phyloP scores from a whole-genome alignment of 2,797 vertebrate genomes.

The Benthosema pterotum region DNA sequence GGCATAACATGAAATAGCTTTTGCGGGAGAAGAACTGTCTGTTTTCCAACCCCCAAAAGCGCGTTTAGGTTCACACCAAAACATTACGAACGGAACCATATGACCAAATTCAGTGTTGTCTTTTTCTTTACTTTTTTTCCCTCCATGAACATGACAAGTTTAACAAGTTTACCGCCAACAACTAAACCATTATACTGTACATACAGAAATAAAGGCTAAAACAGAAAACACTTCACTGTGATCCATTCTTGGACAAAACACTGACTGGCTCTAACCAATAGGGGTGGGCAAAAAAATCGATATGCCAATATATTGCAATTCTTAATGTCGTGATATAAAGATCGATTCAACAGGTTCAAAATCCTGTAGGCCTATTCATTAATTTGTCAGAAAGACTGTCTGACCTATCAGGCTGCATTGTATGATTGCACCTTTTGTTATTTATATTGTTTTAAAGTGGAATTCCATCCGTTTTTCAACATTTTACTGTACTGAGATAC shows the following conservation, averaged over 20 bases:
- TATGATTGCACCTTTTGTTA: no score
- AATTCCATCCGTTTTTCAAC: no score
- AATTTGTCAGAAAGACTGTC: no score
- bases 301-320: no score
- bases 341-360: no score
- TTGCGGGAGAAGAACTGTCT: slow-evolving; percentile 49
- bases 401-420: no score
- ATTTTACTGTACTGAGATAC: no score
- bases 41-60: slow-evolving; percentile 66
- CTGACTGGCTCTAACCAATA: no score
- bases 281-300: no score
- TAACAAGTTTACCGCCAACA: slow-evolving; percentile 47
- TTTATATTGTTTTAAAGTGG: no score
- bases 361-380: no score
- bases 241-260: slow-evolving; percentile 53
- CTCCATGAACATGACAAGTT: slow-evolving; percentile 48
- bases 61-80: slow-evolving; percentile 59
- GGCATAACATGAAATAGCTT: slow-evolving; percentile 66
- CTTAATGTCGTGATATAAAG: no score
- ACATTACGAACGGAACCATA: slow-evolving; percentile 50
- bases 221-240: slow-evolving; percentile 42
- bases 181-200: slow-evolving; percentile 19
- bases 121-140: neutral
- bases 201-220: slow-evolving; percentile 29
- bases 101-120: slow-evolving; percentile 29